Evolutionary conservation across 2,888 invertebrate genomes (phyloP), one percentile per base, ranked within the genome.

Genomic region (Slavum lentiscoides): DNA sequence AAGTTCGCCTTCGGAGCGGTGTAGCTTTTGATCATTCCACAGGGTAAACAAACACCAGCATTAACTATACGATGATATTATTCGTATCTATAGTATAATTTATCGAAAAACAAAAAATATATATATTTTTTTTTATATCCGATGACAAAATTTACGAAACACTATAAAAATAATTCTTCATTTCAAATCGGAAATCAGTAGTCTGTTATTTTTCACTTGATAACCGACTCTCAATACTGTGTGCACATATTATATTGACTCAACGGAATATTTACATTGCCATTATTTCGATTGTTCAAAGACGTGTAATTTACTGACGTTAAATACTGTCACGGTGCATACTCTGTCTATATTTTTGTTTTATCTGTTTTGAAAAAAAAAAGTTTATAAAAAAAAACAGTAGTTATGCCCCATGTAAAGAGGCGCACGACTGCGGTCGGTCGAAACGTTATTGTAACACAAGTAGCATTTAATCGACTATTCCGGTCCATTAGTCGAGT

Each of bases 391-490:
- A 58, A 17, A 39, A 23, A 58, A 58, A 75, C 17, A 58, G 59
- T 55, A 67, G 43, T 58, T 30, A n/a, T 19, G 49, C 17, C 37
- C 64, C 15, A 15, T 43, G 58, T 76, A 61, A 76, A 70, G 13
- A 77, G 55, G 37, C 9, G 11, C 23, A 2, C n/a, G 49, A 13
- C 19, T 9, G 61, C 53, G 70, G 70, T 72, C 70, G 55, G n/a
- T 37, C n/a, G 55, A 39, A 62, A 72, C 62, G 80, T 58, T 72
- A 72, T 72, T 58, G 23, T 39, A 43, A 64, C 64, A 80, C 70
- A 58, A 80, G 70, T 80, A 55, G 39, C 23, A 43, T 19, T 64
- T 72, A 80, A 66, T 80, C 80, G 70, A 80, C 64, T 55, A 64
- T 70, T 70, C 64, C 80, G 70, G 70, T 80, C 53, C 80, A 64